Conservation (phyloP, 2,888 invertebrate species). For the Eueremaeus valkanovi region DNA sequence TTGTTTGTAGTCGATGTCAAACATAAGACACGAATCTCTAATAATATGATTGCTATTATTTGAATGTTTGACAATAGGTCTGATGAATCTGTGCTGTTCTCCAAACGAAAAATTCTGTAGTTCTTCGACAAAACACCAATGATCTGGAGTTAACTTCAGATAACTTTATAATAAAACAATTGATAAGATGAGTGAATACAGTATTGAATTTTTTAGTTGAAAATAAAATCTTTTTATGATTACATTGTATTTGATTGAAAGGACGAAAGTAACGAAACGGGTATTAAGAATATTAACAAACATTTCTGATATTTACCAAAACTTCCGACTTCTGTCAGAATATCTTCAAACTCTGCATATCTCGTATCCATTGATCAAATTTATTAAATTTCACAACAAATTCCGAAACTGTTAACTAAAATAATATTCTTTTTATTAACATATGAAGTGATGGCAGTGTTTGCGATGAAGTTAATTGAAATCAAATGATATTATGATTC, state of each 20-base stretch:
- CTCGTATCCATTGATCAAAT: not conserved
- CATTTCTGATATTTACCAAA: slow-evolving; percentile 36
- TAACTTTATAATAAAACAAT: slow-evolving; percentile 16
- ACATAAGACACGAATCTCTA: slow-evolving; percentile 38
- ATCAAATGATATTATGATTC: too few species aligned
- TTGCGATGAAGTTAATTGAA: too few species aligned
- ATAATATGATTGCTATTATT: not conserved
- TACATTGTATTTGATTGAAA: slow-evolving; percentile 35
- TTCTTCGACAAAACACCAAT: slow-evolving; percentile 39
- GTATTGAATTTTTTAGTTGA: not conserved
- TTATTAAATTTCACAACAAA: not conserved
- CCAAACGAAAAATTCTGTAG: slow-evolving; percentile 38
- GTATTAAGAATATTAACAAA: slow-evolving; percentile 19
- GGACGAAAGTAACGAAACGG: slow-evolving; percentile 31
- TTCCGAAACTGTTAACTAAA: too few species aligned
- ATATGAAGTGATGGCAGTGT: too few species aligned
- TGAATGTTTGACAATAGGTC: slow-evolving; percentile 24
- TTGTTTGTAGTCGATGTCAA: slow-evolving; percentile 39
- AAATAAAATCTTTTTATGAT: not conserved
- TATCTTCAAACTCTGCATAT: slow-evolving; percentile 33
- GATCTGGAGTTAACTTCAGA: slow-evolving; percentile 37
- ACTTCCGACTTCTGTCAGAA: slow-evolving; percentile 26
- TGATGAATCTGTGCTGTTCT: slow-evolving; percentile 34
- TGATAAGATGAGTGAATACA: not conserved
- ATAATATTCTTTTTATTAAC: too few species aligned